Conservation (phyloP, 1,140 invertebrate species). For the Marisa cornuarietis region DNA sequence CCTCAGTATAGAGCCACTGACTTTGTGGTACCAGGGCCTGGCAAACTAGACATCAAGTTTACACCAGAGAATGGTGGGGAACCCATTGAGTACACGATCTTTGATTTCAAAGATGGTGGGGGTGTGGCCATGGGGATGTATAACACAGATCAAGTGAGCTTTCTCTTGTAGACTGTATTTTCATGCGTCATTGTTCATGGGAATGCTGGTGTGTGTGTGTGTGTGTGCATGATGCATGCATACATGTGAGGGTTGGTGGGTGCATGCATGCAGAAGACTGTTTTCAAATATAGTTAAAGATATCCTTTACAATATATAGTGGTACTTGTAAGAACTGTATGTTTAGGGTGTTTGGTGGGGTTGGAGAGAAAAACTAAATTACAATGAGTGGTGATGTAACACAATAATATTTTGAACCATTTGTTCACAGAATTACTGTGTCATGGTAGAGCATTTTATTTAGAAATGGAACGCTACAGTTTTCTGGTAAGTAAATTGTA, state of each 20-base stretch:
- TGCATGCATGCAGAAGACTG: too few species aligned
- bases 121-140: slow-evolving; percentile 94
- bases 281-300: too few species aligned
- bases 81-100: slow-evolving; percentile 76
- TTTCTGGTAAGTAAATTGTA: background rate
- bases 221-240: too few species aligned
- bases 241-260: too few species aligned
- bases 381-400: background rate
- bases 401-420: background rate
- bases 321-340: too few species aligned
- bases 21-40: slow-evolving; percentile 87
- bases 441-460: background rate
- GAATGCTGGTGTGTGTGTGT: too few species aligned
- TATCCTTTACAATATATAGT: too few species aligned
- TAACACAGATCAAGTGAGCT: slow-evolving; percentile 84
- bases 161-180: background rate
- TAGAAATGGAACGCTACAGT: background rate
- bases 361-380: background rate
- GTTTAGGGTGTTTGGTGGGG: too few species aligned
- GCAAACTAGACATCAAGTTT: slow-evolving; percentile 87
- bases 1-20: slow-evolving; percentile 93
- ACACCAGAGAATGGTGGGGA: slow-evolving; percentile 73
- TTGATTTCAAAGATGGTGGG: slow-evolving; percentile 83
- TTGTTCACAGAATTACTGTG: background rate
- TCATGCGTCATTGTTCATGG: too few species aligned